Evolutionary conservation across 2,888 invertebrate species (phyloP).

Genomic region (Erebia aethiops): DNA sequence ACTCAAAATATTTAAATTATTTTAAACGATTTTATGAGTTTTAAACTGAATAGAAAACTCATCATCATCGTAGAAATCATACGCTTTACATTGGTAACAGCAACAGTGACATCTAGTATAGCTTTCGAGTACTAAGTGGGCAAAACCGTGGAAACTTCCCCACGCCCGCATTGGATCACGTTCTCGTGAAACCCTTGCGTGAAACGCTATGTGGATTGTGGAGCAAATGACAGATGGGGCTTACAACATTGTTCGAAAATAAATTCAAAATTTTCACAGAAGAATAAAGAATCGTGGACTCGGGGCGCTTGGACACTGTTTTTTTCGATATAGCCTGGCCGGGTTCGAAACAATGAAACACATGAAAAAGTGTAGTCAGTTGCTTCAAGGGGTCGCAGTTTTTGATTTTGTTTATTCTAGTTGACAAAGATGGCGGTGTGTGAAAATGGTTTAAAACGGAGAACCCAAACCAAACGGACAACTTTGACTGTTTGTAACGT

Average conservation of each 20-base stretch:
- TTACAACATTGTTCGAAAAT: not conserved
- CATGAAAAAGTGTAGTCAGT: not conserved
- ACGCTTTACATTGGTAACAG: not conserved
- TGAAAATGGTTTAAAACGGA: too few relatives aligned
- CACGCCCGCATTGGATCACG: not conserved
- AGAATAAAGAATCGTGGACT: too few relatives aligned
- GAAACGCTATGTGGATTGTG: not conserved
- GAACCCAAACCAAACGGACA: too few relatives aligned
- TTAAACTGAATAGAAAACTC: too few relatives aligned
- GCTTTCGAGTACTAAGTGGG: not conserved
- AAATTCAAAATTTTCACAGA: too few relatives aligned
- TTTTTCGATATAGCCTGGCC: not conserved
- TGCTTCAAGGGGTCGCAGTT: constrained; percentile 13
- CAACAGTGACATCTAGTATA: not conserved
- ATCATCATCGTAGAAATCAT: too few relatives aligned
- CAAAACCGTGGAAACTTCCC: not conserved
- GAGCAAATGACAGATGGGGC: not conserved
- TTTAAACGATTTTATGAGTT: too few relatives aligned
- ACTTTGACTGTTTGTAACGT: too few relatives aligned
- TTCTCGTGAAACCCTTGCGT: not conserved
- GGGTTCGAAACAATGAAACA: not conserved
- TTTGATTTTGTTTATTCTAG: not conserved
- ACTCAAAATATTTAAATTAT: too few relatives aligned
- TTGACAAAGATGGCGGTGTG: not conserved
- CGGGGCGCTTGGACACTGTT: not conserved